Evolutionary conservation across 1,140 invertebrate genomes (phyloP).

Genomic region (Oedothorax gibbosus): DNA sequence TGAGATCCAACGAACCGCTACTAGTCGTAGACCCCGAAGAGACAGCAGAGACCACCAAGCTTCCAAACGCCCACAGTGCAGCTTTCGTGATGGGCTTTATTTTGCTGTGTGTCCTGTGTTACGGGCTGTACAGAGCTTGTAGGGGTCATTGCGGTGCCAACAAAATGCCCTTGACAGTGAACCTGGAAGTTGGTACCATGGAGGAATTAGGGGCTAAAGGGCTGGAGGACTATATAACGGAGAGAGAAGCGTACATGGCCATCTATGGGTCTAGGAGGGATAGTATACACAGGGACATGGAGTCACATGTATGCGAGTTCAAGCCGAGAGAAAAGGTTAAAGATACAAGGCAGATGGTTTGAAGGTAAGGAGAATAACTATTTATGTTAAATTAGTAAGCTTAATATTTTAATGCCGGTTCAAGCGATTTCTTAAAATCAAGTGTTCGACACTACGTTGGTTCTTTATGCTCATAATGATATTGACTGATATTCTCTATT

Average conservation of each 20-base stretch:
- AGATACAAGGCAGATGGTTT: not conserved
- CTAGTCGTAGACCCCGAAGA: constrained; percentile 8
- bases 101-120: constrained; percentile 12
- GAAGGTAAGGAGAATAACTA: too few species aligned
- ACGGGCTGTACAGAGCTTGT: constrained; percentile 33
- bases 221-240: constrained; percentile 9
- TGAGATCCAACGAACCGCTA: constrained; percentile 1
- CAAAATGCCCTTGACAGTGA: constrained; percentile 13
- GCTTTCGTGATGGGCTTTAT: constrained; percentile 40
- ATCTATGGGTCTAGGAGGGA: constrained; percentile 36
- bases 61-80: constrained; percentile 50
- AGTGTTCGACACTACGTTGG: too few species aligned
- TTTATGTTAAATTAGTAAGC: too few species aligned
- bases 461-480: too few species aligned
- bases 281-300: not conserved
- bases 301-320: constrained; percentile 13
- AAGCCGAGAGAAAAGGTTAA: not conserved
- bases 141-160: not conserved
- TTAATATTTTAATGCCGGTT: too few species aligned
- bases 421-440: too few species aligned
- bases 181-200: not conserved
- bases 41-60: not conserved
- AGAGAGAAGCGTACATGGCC: constrained; percentile 19
- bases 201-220: not conserved
- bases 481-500: too few species aligned